Percentiles rank a stretch among this genome's conserved stretches.
Evolutionary conservation across 2,113 vertebrate genomes (phyloP).

Genomic region (Pelmatolapia mariae): DNA sequence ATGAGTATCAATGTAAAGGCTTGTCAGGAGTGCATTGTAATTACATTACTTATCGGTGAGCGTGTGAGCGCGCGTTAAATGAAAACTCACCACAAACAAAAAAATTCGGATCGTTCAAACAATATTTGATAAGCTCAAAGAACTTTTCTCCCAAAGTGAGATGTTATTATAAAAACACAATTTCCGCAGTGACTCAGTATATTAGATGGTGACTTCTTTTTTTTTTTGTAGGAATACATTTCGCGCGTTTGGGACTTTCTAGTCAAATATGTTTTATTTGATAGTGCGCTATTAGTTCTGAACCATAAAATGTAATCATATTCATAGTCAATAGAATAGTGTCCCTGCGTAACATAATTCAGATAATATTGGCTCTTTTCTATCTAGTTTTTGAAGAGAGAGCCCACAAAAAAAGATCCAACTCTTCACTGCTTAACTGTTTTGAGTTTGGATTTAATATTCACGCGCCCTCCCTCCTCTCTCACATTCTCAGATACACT

Average conservation of each 20-base stretch:
- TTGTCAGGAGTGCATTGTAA: slow-evolving; percentile 44
- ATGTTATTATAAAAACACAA: slow-evolving; percentile 40
- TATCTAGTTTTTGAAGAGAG: slow-evolving; percentile 6
- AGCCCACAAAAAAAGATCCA: neutral
- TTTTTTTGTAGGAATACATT: slow-evolving; percentile 21
- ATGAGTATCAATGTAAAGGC: slow-evolving; percentile 44
- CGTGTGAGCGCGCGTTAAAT: neutral
- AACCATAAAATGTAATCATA: slow-evolving; percentile 57
- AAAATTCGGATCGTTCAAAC: neutral
- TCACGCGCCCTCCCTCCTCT: neutral
- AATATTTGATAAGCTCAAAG: slow-evolving; percentile 11
- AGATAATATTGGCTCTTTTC: slow-evolving; percentile 53
- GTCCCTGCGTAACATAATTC: slow-evolving; percentile 50
- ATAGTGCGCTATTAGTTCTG: slow-evolving; percentile 52
- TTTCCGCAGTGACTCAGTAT: slow-evolving; percentile 11
- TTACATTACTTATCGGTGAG: slow-evolving; percentile 16
- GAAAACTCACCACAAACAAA: slow-evolving; percentile 13
- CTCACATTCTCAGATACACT: neutral
- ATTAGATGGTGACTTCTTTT: slow-evolving; percentile 1
- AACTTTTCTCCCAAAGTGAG: neutral
- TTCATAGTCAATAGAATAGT: slow-evolving; percentile 54
- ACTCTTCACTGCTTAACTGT: slow-evolving; percentile 26
- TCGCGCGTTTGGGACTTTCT: slow-evolving; percentile 42
- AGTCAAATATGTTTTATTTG: slow-evolving; percentile 56
- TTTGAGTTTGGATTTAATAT: slow-evolving; percentile 41